Conservation (phyloP, 2,797 vertebrate species). For the Pelobates cultripes region DNA sequence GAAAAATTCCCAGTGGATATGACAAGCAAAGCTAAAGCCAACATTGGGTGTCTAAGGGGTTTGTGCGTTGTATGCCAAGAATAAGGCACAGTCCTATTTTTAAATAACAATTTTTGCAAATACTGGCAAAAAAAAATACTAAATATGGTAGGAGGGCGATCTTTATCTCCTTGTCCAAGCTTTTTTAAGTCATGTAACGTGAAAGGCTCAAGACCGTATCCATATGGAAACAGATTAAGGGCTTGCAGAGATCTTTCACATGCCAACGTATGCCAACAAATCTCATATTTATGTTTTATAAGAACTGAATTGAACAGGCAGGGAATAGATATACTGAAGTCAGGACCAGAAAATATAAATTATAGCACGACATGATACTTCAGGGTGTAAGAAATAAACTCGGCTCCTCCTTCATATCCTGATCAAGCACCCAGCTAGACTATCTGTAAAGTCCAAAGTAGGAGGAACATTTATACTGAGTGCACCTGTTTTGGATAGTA, state of each 20-base stretch:
- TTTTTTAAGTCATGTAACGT: slow-evolving; percentile 59
- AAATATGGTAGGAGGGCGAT: slow-evolving; percentile 60
- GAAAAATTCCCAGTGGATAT: background rate
- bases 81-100: background rate
- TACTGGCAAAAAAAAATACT: slow-evolving; percentile 62
- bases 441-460: background rate
- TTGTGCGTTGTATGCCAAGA: background rate
- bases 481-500: no score
- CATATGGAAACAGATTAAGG: slow-evolving; percentile 66
- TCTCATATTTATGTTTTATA: slow-evolving; percentile 66
- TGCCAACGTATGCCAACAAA: slow-evolving; percentile 62
- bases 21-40: background rate
- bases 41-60: background rate
- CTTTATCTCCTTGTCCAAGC: slow-evolving; percentile 65
- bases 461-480: no score
- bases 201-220: slow-evolving; percentile 59
- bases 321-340: slow-evolving; percentile 54
- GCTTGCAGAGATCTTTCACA: slow-evolving; percentile 69
- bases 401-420: background rate
- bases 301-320: slow-evolving; percentile 58
- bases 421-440: background rate
- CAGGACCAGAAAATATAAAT: slow-evolving; percentile 48
- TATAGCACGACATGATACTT: slow-evolving; percentile 36
- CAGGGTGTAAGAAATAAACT: slow-evolving; percentile 7
- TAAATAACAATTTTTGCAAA: slow-evolving; percentile 63